Percentiles rank a stretch among this genome's conserved stretches.
These are phyloP conservation scores for Chamaea fasciata DNA, from an alignment of 2,113 vertebrate species.

Conservation along the genomic window DNA sequence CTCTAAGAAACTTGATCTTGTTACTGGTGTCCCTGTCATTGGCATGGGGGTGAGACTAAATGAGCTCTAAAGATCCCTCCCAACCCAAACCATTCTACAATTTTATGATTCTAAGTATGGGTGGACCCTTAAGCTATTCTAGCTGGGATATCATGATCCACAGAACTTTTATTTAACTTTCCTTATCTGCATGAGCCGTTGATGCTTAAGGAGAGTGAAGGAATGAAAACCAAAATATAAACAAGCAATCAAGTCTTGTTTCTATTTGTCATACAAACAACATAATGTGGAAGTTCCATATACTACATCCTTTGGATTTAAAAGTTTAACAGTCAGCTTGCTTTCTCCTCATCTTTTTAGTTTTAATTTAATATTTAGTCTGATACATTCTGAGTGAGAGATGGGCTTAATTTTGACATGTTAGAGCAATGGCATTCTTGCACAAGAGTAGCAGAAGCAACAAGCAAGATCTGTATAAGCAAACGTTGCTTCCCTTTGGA, in stretches of 20 bases:
- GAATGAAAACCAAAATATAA: not conserved
- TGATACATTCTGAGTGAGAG: not conserved
- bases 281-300: not conserved
- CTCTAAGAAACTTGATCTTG: not conserved
- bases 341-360: not conserved
- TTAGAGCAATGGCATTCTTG: not conserved
- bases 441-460: not conserved
- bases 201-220: not conserved
- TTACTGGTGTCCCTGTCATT: not conserved
- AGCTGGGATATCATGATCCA: not conserved
- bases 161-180: not conserved
- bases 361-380: not conserved
- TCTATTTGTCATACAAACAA: not conserved
- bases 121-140: not conserved
- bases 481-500: not conserved
- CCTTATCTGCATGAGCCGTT: not conserved
- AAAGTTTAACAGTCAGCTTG: not conserved
- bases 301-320: not conserved
- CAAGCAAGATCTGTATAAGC: not conserved
- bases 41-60: not conserved
- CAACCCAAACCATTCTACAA: not conserved
- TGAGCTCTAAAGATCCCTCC: not conserved
- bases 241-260: not conserved
- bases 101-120: not conserved
- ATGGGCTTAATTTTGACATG: not conserved